phyloP scores from a whole-genome alignment of 1,140 invertebrate species.

The Spodoptera frugiperda region DNA sequence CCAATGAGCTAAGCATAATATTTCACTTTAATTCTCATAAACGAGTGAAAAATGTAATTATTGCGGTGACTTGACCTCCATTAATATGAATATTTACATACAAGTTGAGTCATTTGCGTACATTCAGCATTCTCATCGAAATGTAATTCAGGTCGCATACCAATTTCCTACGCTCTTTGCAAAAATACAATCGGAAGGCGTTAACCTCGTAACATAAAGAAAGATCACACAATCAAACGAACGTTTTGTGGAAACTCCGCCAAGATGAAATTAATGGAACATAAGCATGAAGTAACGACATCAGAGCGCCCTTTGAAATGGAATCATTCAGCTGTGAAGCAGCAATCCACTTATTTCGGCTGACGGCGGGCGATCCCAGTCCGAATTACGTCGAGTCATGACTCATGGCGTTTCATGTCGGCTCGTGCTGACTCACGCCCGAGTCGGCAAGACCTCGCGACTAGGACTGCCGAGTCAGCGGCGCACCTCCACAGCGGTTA shows the following conservation, averaged over 20 bases:
- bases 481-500: constrained; percentile 68
- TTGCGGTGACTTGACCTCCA: constrained; percentile 1
- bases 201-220: constrained; percentile 43
- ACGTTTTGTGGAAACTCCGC: constrained; percentile 43
- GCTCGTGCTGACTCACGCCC: constrained; percentile 69
- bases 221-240: constrained; percentile 42
- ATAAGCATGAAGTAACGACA: constrained; percentile 60
- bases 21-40: too few species aligned
- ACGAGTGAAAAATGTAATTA: background rate
- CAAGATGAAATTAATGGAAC: constrained; percentile 51
- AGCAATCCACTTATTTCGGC: constrained; percentile 80
- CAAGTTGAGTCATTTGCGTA: constrained; percentile 22
- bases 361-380: constrained; percentile 72
- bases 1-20: too few species aligned
- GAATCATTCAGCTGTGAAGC: constrained; percentile 74
- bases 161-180: constrained; percentile 55
- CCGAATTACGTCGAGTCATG: constrained; percentile 70
- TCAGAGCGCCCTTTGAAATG: constrained; percentile 69
- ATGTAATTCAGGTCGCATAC: constrained; percentile 67
- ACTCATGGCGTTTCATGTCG: constrained; percentile 58
- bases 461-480: constrained; percentile 63
- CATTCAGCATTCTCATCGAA: constrained; percentile 64
- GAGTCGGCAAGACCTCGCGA: constrained; percentile 57
- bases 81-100: background rate
- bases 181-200: constrained; percentile 31